Base-by-base conservation (phyloP, 64 coral and sea anemone species). In the Stichodactyla helianthus region DNA sequence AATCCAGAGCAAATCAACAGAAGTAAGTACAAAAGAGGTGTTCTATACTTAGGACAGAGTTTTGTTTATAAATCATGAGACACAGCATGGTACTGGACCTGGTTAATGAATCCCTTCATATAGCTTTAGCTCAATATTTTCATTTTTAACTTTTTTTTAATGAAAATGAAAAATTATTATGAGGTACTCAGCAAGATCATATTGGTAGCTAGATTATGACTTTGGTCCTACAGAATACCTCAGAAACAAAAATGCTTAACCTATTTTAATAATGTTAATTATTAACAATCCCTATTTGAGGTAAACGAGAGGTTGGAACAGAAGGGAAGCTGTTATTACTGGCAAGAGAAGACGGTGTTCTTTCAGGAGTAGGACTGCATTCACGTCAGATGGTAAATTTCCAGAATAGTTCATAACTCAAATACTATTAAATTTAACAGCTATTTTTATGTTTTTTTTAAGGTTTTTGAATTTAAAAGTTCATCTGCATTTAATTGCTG, bases 401-500 rank as follows among this genome's bases (percentile, higher is more conserved):
- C 1, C 7, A 0, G 8, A 7, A 6, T 0, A 65, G 9, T 65
- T 31, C 27, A 74, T 31, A 74, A n/a, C 11, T 74, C n/a, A 23
- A 10, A 7, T 7, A 70, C 1, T 7, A 10, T 70, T 58, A 15
- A 11, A 70, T 74, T 35, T 27, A 74, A 10, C n/a, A 74, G 8
- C 25, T 74, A 10, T 35, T 79, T 8, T 11, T 61, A 26, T 58
- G 6, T 31, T 89, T n/a, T 19, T 18, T n/a, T 63, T 52, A 5
- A 98, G 96, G 85, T 98, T 23, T 95, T 98, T 52, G 80, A 86
- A 56, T 89, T 92, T 7, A 71, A 89, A 44, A 86, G 81, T 25
- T 53, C 90, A 9, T 92, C 90, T 52, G 93, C 96, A 17, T 78
- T 94, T 57, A 98, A 94, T 51, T 89, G 93, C 50, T 98, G 96